Evolutionary conservation across 1,140 invertebrate genomes (phyloP).

Genomic region (Paracyclopina nana): DNA sequence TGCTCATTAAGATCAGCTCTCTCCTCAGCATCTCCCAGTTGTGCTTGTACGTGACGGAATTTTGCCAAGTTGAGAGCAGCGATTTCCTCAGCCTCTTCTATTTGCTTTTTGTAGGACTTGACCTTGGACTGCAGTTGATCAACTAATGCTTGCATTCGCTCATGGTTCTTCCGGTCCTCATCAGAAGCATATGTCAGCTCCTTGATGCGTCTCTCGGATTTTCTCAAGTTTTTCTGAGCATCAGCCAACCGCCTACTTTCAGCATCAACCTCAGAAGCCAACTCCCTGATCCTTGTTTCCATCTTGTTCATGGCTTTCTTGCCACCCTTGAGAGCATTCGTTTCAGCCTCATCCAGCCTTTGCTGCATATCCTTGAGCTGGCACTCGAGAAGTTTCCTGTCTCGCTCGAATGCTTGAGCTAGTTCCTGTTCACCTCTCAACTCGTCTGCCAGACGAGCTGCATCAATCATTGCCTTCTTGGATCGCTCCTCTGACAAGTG

Average conservation of each 20-base stretch:
- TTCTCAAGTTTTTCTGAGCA: constrained; percentile 84
- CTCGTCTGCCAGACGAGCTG: constrained; percentile 33
- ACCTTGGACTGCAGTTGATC: constrained; percentile 42
- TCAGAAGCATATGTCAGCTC: constrained; percentile 45
- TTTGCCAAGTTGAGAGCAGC: constrained; percentile 40
- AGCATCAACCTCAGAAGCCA: constrained; percentile 90
- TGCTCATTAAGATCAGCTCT: constrained; percentile 32
- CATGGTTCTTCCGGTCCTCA: constrained; percentile 71
- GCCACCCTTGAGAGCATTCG: constrained; percentile 89
- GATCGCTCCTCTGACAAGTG: constrained; percentile 70
- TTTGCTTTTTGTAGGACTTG: constrained; percentile 39
- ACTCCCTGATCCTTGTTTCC: constrained; percentile 79
- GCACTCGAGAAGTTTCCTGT: constrained; percentile 34
- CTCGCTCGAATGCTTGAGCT: constrained; percentile 33
- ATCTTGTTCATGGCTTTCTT: constrained; percentile 93
- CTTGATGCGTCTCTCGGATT: constrained; percentile 77
- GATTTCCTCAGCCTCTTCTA: constrained; percentile 42
- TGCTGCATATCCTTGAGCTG: constrained; percentile 31
- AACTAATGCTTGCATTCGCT: constrained; percentile 35
- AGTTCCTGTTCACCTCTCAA: constrained; percentile 36
- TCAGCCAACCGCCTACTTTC: constrained; percentile 94
- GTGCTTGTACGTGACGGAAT: constrained; percentile 35
- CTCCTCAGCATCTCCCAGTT: constrained; percentile 35
- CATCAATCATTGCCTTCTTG: constrained; percentile 30
- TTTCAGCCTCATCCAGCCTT: constrained; percentile 83